Base-by-base conservation (phyloP, 2,797 vertebrate species). In the Pseudotriccus pelzelni region DNA sequence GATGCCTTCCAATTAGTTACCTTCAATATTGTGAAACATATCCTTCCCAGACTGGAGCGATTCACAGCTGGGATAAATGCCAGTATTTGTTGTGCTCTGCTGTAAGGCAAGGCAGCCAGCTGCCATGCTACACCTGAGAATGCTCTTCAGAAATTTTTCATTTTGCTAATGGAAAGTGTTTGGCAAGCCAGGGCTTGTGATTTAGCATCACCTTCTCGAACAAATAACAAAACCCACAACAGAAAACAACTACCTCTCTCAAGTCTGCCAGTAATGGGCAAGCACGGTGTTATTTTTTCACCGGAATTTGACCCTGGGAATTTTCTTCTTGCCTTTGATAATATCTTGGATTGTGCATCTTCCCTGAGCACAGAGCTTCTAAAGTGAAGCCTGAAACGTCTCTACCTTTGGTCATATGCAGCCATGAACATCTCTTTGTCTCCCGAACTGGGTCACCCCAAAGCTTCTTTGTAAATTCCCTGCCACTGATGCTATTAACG, bases 11-110 rank as follows among this genome's bases (percentile, higher is more conserved):
- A 93, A 85, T 95, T 87, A 91, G 73, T 90, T 86, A 86, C 56
- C 79, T 94, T 91, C 92, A 96, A 93, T 84, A 84, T 91, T 97
- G 77, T 97, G 85, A 93, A 96, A 95, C 53, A 34, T 66, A 67
- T 93, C 70, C 70, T 92, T 93, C 62, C 55, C 79, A 91, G 84
- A 81, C 60, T 81, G 82, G 58, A 91, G 90, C 2, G 0, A 93
- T 70, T 88, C 79, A 72, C 63, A 69, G 64, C 72, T 87, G 83
- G 85, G 91, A 73, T 34, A 93, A 79, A 77, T 28, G 87, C 91
- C 94, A 89, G 77, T 70, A 49, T 86, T 91, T 94, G 74, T 90
- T 93, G 77, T 90, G 80, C 52, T 75, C 63, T 82, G 63, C 87
- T 84, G 67, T 79, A 94, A 90, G 59, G 56, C 80, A 93, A 76